A percentile compares a stretch with the other conserved stretches of the same genome.
Evolutionary conservation across 30 jellyfish, hydroid and myxozoan species (phyloP).

Genomic region (Hydra vulgaris): DNA sequence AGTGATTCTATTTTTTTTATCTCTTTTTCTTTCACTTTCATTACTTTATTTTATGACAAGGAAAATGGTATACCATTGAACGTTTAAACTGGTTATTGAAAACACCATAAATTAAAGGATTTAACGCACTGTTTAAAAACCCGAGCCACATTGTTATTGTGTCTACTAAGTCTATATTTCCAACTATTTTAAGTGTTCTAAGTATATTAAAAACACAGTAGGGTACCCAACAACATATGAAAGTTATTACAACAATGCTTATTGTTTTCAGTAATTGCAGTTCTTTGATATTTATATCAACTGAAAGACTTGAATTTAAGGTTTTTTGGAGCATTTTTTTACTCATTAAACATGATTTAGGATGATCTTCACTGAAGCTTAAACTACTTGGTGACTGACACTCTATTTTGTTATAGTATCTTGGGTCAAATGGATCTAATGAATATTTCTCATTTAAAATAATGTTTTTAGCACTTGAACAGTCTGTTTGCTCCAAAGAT

Average conservation of each 20-base stretch:
- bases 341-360: neutral
- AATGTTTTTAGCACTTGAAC: neutral
- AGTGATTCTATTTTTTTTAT: too few species aligned
- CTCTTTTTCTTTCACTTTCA: too few species aligned
- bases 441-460: neutral
- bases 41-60: too few species aligned
- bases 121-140: conserved; percentile 55
- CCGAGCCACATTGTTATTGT: conserved; percentile 86
- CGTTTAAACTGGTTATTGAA: conserved; percentile 53
- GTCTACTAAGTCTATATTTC: conserved; percentile 39
- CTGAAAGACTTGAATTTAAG: neutral
- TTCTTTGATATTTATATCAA: conserved; percentile 16
- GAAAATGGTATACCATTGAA: conserved; percentile 28
- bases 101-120: conserved; percentile 66
- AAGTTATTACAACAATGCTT: conserved; percentile 36
- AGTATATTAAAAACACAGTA: conserved; percentile 45
- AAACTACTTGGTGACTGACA: neutral
- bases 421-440: too few species aligned
- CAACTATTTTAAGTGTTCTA: conserved; percentile 15
- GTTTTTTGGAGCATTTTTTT: neutral
- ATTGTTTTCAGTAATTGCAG: conserved; percentile 49
- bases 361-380: neutral
- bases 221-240: conserved; percentile 66
- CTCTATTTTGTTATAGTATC: neutral
- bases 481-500: neutral